Conservation (phyloP, 2,888 invertebrate genomes). For the Thereva nobilitata region DNA sequence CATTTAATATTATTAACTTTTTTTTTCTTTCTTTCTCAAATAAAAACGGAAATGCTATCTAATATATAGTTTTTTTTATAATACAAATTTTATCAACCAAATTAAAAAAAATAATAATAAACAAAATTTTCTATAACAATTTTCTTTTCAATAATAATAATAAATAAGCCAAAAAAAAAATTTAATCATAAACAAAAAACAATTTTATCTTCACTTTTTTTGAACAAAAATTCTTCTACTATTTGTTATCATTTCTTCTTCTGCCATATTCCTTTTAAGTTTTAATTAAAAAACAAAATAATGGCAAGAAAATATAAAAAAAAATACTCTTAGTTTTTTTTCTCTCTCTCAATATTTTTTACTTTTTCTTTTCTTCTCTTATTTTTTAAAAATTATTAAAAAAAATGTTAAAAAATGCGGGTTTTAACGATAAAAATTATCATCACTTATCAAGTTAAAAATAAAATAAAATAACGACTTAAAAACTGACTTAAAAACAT, state of each 20-base stretch:
- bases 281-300: constrained; percentile 11
- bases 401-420: background rate
- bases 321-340: no score
- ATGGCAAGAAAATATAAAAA: constrained; percentile 10
- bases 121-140: constrained; percentile 22
- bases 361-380: background rate
- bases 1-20: constrained; percentile 2
- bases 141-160: background rate
- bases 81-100: no score
- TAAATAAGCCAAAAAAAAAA: no score
- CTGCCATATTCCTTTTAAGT: background rate
- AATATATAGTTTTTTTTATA: background rate
- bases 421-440: constrained; percentile 9
- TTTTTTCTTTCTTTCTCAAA: constrained; percentile 1
- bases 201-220: no score
- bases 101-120: no score
- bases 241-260: no score
- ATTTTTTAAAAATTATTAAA: constrained; percentile 1
- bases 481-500: no score
- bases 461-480: no score
- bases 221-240: no score
- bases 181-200: no score
- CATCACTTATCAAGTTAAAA: background rate
- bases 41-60: constrained; percentile 12
- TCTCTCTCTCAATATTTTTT: constrained; percentile 2